Evolutionary conservation across 2,797 vertebrate genomes (phyloP).

Genomic region (Hephaestus fuliginosus): DNA sequence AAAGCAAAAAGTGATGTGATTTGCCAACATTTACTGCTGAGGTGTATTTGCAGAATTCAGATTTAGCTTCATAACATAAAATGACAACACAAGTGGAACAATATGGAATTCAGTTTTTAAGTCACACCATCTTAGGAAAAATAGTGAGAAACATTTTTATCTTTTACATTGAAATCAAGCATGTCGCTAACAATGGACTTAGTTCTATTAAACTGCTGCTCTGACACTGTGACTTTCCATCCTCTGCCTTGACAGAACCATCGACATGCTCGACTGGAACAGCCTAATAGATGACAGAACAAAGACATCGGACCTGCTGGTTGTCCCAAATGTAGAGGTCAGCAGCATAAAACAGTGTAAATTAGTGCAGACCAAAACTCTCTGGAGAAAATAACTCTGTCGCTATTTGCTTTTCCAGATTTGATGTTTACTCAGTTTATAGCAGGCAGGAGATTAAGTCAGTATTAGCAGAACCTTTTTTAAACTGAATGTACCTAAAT

Average conservation of each 20-base stretch:
- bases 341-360: conserved; percentile 23
- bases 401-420: conserved; percentile 3
- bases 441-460: not conserved
- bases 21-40: not conserved
- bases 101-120: not conserved
- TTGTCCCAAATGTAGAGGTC: conserved; percentile 91
- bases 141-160: not conserved
- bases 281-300: conserved; percentile 87
- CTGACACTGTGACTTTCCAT: not conserved
- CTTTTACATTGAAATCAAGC: too few relatives aligned
- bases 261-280: conserved; percentile 94
- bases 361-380: not conserved
- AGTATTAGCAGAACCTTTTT: not conserved
- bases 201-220: not conserved
- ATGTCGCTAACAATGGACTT: too few relatives aligned
- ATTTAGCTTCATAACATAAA: not conserved
- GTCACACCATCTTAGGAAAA: not conserved
- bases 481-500: not conserved
- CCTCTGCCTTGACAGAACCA: conserved; percentile 81
- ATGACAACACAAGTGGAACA: not conserved
- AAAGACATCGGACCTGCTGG: conserved; percentile 88
- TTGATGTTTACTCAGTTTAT: not conserved
- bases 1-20: not conserved
- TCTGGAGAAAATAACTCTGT: not conserved
- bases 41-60: not conserved